Evolutionary conservation across 2,113 vertebrate genomes (phyloP).

Genomic region (Pelmatolapia mariae): DNA sequence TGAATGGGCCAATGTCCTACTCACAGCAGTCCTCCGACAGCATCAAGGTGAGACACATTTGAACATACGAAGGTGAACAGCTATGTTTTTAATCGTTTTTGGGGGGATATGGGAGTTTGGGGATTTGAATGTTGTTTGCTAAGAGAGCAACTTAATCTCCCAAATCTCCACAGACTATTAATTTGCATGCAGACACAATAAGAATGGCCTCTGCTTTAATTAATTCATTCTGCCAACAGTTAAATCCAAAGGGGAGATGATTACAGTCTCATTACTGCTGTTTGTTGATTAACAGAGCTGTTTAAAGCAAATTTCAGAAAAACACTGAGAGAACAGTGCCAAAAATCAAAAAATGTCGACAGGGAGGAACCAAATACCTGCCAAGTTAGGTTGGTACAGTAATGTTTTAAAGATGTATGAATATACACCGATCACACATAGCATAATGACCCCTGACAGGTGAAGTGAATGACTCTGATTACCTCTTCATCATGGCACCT

Average conservation of each 20-base stretch:
- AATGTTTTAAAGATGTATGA: neutral
- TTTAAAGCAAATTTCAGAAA: neutral
- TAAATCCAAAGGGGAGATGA: neutral
- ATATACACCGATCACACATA: rapidly evolving
- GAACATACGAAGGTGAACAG: rapidly evolving
- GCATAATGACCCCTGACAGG: neutral
- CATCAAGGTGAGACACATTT: constrained; percentile 74
- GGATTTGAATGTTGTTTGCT: neutral
- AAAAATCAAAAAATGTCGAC: neutral
- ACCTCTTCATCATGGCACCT: neutral
- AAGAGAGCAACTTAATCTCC: neutral
- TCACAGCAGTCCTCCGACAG: constrained; percentile 64
- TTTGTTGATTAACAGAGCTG: neutral
- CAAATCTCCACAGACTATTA: neutral
- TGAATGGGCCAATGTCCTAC: constrained; percentile 85
- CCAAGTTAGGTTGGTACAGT: neutral
- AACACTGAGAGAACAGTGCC: neutral
- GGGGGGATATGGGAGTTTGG: rapidly evolving
- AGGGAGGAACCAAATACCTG: neutral
- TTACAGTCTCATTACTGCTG: neutral
- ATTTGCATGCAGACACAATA: neutral
- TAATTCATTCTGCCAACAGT: neutral
- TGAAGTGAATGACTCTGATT: neutral
- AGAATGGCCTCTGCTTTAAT: neutral
- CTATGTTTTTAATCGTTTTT: neutral